phyloP scores from a whole-genome alignment of 1,140 invertebrate species.

The Dreissena rostriformis region DNA sequence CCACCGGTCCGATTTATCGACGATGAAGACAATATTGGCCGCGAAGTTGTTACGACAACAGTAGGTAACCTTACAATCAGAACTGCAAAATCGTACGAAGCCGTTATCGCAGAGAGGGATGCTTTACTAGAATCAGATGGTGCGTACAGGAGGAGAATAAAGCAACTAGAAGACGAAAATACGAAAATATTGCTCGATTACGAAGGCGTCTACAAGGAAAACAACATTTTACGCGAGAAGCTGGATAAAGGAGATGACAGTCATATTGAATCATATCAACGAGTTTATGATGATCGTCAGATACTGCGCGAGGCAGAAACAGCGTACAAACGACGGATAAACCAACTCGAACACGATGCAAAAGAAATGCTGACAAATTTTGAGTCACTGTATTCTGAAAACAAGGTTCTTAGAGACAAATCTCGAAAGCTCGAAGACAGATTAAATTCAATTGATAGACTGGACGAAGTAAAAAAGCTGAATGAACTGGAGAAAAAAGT shows the following conservation, averaged over 20 bases:
- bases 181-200: slow-evolving; percentile 38
- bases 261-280: slow-evolving; percentile 51
- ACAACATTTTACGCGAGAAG: slow-evolving; percentile 49
- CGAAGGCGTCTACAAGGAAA: slow-evolving; percentile 50
- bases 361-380: slow-evolving; percentile 55
- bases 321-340: slow-evolving; percentile 45
- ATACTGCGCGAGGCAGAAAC: slow-evolving; percentile 47
- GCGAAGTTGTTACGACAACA: slow-evolving; percentile 39
- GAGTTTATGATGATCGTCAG: slow-evolving; percentile 41
- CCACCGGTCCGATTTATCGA: slow-evolving; percentile 15
- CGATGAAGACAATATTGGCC: slow-evolving; percentile 11
- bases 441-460: slow-evolving; percentile 44
- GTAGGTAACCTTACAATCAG: slow-evolving; percentile 4
- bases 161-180: slow-evolving; percentile 41
- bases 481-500: slow-evolving; percentile 52
- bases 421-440: slow-evolving; percentile 36
- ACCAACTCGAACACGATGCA: slow-evolving; percentile 46
- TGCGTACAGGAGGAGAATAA: slow-evolving; percentile 35
- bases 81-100: slow-evolving; percentile 40
- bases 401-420: slow-evolving; percentile 50
- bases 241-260: slow-evolving; percentile 49
- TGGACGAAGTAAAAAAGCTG: slow-evolving; percentile 50
- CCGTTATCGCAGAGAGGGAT: slow-evolving; percentile 32
- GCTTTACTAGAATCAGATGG: slow-evolving; percentile 43
- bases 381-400: slow-evolving; percentile 49